These are phyloP conservation scores for Heloderma charlesbogerti DNA, from an alignment of 2,113 vertebrate genomes.

Conservation along the genomic window DNA sequence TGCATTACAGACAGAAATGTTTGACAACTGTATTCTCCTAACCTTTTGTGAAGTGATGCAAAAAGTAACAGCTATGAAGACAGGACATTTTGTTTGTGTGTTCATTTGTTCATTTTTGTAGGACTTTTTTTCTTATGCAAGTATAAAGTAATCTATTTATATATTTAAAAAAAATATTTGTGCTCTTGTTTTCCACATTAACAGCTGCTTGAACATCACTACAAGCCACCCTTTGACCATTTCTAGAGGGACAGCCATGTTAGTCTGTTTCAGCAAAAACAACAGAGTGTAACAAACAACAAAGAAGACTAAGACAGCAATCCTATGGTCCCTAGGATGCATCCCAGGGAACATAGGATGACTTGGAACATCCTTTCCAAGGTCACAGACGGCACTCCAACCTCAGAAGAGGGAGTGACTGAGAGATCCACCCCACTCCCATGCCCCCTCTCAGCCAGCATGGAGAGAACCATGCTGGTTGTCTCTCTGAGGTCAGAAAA, in stretches of 20 bases:
- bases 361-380: too few species aligned
- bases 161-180: neutral
- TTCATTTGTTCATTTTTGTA: too few species aligned
- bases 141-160: neutral
- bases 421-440: too few species aligned
- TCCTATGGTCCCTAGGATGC: too few species aligned
- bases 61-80: neutral
- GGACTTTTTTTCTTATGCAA: neutral
- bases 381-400: too few species aligned
- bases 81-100: neutral
- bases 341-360: too few species aligned
- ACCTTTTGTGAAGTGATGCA: neutral
- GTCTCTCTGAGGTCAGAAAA: too few species aligned
- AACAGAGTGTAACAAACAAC: too few species aligned
- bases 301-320: too few species aligned
- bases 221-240: neutral
- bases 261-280: neutral
- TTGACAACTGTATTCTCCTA: neutral
- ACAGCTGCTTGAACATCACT: neutral
- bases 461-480: too few species aligned
- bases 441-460: too few species aligned
- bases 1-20: neutral
- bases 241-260: neutral
- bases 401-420: too few species aligned
- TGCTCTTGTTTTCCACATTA: neutral